These are phyloP conservation scores for Megathymus violae DNA, from an alignment of 1,140 invertebrate species.

Conservation along the genomic window DNA sequence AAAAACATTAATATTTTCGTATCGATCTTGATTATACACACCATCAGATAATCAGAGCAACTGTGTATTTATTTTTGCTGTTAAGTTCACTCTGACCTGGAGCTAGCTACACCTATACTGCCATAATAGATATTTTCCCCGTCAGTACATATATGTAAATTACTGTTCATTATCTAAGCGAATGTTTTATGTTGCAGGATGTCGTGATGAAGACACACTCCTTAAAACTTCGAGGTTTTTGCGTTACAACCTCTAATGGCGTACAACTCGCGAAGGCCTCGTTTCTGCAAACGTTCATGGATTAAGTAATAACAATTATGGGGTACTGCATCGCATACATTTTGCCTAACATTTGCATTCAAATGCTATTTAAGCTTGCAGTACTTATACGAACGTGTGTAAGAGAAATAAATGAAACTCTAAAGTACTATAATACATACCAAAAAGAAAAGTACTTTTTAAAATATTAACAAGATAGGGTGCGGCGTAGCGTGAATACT, in stretches of 20 bases:
- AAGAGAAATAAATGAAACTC: not conserved
- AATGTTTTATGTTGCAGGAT: slow-evolving; percentile 74
- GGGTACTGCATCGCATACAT: slow-evolving; percentile 24
- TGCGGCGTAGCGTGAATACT: no score
- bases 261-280: slow-evolving; percentile 54
- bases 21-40: no score
- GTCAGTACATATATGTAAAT: slow-evolving; percentile 70
- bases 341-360: slow-evolving; percentile 27
- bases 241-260: slow-evolving; percentile 48
- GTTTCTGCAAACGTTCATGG: slow-evolving; percentile 43
- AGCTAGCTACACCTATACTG: not conserved
- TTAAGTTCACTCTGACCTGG: not conserved
- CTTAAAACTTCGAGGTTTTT: slow-evolving; percentile 57
- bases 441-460: no score
- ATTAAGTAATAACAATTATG: slow-evolving; percentile 41
- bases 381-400: not conserved
- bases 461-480: no score
- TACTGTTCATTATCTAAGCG: slow-evolving; percentile 71
- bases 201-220: slow-evolving; percentile 66
- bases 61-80: no score
- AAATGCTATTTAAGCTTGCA: slow-evolving; percentile 15
- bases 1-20: no score
- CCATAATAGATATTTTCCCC: slow-evolving; percentile 70
- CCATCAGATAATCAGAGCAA: no score
- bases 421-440: no score